Conservation (phyloP, 2,797 vertebrate species). For the Pelochelys cantorii region DNA sequence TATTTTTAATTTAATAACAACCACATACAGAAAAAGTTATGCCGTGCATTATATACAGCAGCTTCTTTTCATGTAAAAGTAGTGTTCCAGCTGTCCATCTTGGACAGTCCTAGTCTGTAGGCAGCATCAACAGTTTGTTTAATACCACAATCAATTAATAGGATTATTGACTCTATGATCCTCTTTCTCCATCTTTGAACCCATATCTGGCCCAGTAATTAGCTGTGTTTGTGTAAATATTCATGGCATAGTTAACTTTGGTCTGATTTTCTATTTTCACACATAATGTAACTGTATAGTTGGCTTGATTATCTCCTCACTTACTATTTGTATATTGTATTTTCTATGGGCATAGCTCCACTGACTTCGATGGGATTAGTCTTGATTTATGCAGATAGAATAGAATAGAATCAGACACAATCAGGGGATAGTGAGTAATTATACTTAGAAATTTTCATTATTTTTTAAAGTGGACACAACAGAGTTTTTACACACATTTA, state of each 20-base stretch:
- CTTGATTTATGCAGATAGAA: background rate
- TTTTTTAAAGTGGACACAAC: background rate
- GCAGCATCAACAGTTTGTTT: background rate
- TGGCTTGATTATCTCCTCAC: background rate
- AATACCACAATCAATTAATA: background rate
- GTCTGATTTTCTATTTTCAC: background rate
- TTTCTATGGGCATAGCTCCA: background rate
- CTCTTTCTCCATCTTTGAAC: conserved; percentile 5
- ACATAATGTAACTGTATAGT: background rate
- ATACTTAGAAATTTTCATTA: background rate
- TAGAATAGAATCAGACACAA: background rate
- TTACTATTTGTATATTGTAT: background rate
- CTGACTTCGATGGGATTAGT: background rate
- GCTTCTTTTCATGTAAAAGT: background rate
- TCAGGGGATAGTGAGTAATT: background rate
- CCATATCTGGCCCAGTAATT: background rate
- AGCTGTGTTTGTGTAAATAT: background rate
- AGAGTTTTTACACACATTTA: background rate
- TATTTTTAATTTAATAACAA: background rate
- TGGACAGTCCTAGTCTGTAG: background rate
- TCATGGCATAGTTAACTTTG: background rate
- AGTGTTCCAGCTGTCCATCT: background rate
- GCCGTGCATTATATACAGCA: background rate
- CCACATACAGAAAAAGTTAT: background rate
- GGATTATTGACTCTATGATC: background rate